A percentile compares a stretch with the other conserved stretches of the same genome.
These are phyloP conservation scores for Epizoanthus rinbou DNA, from an alignment of 92 coral and sea anemone genomes.

Conservation along the genomic window DNA sequence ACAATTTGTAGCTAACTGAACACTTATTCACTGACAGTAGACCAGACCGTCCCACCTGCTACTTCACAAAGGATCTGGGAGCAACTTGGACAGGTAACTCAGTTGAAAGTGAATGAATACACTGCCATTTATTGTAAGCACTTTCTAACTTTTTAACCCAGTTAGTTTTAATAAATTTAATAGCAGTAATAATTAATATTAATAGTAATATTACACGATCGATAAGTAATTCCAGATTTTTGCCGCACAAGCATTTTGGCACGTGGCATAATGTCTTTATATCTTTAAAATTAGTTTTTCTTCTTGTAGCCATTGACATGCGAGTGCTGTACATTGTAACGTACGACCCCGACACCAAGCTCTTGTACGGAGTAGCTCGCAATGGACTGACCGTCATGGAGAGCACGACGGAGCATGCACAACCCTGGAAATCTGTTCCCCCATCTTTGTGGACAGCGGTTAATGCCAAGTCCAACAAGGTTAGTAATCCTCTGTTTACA, in stretches of 20 bases:
- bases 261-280: no score
- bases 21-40: slow-evolving; percentile 31
- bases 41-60: slow-evolving; percentile 33
- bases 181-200: no score
- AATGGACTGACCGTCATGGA: slow-evolving; percentile 50
- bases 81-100: slow-evolving; percentile 53
- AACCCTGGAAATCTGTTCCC: slow-evolving; percentile 26
- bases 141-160: neutral
- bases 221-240: neutral
- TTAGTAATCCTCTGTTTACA: neutral
- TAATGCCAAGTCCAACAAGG: slow-evolving; percentile 43
- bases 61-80: slow-evolving; percentile 48
- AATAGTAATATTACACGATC: no score
- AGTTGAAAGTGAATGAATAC: neutral
- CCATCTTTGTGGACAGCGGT: slow-evolving; percentile 38
- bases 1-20: no score
- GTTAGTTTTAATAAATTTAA: no score
- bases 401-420: slow-evolving; percentile 43
- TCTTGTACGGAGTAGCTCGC: slow-evolving; percentile 46
- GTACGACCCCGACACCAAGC: slow-evolving; percentile 36
- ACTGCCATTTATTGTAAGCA: neutral
- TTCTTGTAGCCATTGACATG: slow-evolving; percentile 44
- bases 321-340: slow-evolving; percentile 48
- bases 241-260: neutral
- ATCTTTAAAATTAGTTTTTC: neutral